Evolutionary conservation across 2,113 vertebrate genomes (phyloP).

Genomic region (Lota lota): DNA sequence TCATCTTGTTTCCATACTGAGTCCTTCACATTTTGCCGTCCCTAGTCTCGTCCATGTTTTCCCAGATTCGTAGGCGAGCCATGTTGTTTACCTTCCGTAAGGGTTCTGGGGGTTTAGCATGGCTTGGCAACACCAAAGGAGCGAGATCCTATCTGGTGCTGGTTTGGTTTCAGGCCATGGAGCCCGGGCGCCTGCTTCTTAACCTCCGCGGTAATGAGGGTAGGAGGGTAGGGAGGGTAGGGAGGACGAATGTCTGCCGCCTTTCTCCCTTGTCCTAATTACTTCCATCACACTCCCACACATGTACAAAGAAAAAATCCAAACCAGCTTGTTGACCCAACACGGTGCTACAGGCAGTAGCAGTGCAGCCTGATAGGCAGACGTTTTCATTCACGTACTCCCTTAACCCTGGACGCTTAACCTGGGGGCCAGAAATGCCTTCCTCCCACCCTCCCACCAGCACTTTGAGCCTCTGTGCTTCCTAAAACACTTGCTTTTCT

Average conservation of each 20-base stretch:
- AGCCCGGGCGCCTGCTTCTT: conserved; percentile 28
- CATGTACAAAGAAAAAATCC: conserved; percentile 34
- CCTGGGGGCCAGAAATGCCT: conserved; percentile 36
- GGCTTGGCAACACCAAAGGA: too few species aligned
- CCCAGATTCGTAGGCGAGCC: too few species aligned
- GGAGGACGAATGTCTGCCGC: conserved; percentile 48
- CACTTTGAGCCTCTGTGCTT: conserved; percentile 21
- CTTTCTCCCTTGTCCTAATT: conserved; percentile 55
- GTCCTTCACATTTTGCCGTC: too few species aligned
- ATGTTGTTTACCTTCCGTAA: too few species aligned
- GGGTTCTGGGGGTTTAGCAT: too few species aligned
- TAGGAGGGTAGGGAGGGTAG: conserved; percentile 22
- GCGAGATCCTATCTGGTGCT: too few species aligned
- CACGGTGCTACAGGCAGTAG: conserved; percentile 14
- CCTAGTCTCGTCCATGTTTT: too few species aligned
- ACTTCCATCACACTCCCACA: conserved; percentile 53
- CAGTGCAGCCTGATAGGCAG: not conserved
- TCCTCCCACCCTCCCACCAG: conserved; percentile 9
- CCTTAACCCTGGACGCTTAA: conserved; percentile 38
- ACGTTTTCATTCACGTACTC: not conserved
- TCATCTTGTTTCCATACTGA: too few species aligned
- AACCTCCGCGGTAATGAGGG: not conserved
- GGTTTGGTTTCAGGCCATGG: conserved; percentile 18
- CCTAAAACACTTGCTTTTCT: not conserved
- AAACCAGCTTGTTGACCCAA: conserved; percentile 26